Conservation (phyloP, 2,797 vertebrate species). For the Leptatherina wallacei region DNA sequence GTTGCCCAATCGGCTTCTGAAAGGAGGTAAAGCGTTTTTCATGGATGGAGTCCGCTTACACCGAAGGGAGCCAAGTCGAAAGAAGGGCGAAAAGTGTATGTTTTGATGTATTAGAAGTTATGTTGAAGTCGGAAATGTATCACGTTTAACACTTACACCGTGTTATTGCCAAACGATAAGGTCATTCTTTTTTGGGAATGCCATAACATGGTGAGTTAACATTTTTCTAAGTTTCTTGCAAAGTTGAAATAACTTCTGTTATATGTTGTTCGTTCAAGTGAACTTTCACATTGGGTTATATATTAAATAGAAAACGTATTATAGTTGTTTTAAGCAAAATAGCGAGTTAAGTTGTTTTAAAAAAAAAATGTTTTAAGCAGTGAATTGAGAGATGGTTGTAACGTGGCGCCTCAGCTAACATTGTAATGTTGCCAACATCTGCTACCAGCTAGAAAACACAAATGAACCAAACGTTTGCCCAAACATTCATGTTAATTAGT, state of each 20-base stretch:
- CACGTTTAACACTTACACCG: slow-evolving; percentile 3
- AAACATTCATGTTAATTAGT: neutral
- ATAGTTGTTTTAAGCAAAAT: neutral
- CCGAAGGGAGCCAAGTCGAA: slow-evolving; percentile 59
- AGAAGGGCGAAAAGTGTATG: slow-evolving; percentile 46
- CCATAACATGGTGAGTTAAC: slow-evolving; percentile 69
- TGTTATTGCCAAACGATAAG: slow-evolving; percentile 11
- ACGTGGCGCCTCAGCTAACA: slow-evolving; percentile 71
- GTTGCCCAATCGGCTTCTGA: slow-evolving; percentile 69
- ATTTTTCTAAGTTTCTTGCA: slow-evolving; percentile 52
- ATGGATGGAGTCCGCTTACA: slow-evolving; percentile 69
- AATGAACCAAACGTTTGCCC: neutral
- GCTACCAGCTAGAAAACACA: slow-evolving; percentile 13
- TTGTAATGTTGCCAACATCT: slow-evolving; percentile 53
- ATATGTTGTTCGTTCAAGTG: neutral
- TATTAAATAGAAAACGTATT: neutral
- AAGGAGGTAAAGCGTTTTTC: slow-evolving; percentile 28
- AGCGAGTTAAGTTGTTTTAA: neutral
- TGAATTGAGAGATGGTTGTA: slow-evolving; percentile 48
- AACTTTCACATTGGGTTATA: neutral
- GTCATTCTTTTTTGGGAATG: slow-evolving; percentile 1
- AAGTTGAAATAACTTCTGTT: slow-evolving; percentile 38
- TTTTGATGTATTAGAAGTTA: slow-evolving; percentile 36
- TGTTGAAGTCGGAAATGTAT: slow-evolving; percentile 25
- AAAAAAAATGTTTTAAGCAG: neutral